A percentile compares a stretch with the other conserved stretches of the same genome.
Evolutionary conservation across 2,113 vertebrate genomes (phyloP).

Genomic region (Ardeotis arabs): DNA sequence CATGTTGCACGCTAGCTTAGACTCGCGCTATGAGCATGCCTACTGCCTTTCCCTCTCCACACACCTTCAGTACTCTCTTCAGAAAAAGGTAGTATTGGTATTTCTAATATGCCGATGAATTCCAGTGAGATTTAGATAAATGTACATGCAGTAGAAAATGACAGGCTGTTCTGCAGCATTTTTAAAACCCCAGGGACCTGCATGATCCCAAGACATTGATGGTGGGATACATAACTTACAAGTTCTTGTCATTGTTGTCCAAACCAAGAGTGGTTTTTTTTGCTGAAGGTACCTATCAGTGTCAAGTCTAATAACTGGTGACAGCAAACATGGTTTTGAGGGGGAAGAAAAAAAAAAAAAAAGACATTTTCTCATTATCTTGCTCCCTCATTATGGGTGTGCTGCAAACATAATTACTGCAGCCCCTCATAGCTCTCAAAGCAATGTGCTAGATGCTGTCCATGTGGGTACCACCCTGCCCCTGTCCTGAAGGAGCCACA

Average conservation of each 20-base stretch:
- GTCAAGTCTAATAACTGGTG: neutral
- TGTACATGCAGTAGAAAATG: neutral
- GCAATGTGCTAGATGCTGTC: neutral
- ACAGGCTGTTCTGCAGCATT: neutral
- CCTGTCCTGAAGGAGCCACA: neutral
- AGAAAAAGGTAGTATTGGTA: neutral
- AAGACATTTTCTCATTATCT: neutral
- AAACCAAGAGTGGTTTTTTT: neutral
- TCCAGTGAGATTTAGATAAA: neutral
- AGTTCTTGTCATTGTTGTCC: neutral
- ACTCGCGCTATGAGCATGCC: neutral
- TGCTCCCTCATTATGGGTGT: neutral
- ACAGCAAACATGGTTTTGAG: neutral
- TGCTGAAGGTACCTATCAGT: neutral
- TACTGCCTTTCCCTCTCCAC: neutral
- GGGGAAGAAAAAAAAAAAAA: too few relatives aligned
- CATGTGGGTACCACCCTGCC: neutral
- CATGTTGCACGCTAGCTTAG: accelerated
- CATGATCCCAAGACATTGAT: neutral
- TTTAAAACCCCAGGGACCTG: neutral
- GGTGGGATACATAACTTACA: neutral
- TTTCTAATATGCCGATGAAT: neutral
- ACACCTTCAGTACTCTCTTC: neutral
- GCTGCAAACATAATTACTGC: accelerated
- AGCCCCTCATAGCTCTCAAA: neutral